These are phyloP conservation scores for Pseudomyrmex pallidus DNA, from an alignment of 1,140 invertebrate species.

Conservation along the genomic window DNA sequence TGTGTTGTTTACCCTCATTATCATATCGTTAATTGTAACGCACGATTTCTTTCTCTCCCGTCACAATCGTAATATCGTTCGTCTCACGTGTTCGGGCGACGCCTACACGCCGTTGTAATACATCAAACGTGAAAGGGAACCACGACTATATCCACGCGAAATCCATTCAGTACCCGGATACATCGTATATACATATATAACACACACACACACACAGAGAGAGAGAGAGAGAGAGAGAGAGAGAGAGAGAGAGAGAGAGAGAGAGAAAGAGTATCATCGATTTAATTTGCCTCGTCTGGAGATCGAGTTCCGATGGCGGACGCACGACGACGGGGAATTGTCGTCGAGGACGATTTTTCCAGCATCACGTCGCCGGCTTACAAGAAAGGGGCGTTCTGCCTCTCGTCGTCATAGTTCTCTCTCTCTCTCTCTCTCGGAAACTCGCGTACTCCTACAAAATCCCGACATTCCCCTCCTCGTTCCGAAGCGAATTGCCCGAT, in stretches of 20 bases:
- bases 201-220: not conserved
- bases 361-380: constrained; percentile 37
- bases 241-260: too few species aligned
- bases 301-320: constrained; percentile 2
- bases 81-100: too few species aligned
- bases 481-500: constrained; percentile 48
- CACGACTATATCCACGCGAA: not conserved
- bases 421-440: not conserved
- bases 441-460: constrained; percentile 35
- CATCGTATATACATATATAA: not conserved
- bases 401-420: constrained; percentile 5
- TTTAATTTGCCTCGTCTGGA: constrained; percentile 27
- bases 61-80: not conserved
- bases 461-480: constrained; percentile 5
- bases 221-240: too few species aligned
- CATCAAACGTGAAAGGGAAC: not conserved
- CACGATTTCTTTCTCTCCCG: not conserved
- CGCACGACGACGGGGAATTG: constrained; percentile 7
- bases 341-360: constrained; percentile 38
- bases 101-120: not conserved
- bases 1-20: not conserved
- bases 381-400: constrained; percentile 50
- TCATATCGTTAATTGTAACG: not conserved
- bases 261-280: not conserved
- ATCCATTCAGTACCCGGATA: not conserved